Evolutionary conservation across 2,113 vertebrate species (phyloP).

Genomic region (Periophthalmodon schlosseri): DNA sequence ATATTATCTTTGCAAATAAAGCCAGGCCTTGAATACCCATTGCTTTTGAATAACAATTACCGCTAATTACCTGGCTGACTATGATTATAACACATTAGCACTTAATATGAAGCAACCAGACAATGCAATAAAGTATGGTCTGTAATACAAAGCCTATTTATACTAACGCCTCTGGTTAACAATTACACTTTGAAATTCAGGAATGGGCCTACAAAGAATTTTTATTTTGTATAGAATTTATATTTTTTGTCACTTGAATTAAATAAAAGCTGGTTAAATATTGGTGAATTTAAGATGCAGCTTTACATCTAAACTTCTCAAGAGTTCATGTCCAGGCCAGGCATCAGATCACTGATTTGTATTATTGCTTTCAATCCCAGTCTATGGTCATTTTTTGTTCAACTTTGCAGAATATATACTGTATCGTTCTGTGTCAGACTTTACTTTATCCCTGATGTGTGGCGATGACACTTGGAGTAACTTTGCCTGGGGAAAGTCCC

Average conservation of each 20-base stretch:
- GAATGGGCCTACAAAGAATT: too few relatives aligned
- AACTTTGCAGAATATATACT: neutral
- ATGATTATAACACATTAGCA: neutral
- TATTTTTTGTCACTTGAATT: neutral
- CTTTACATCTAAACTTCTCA: neutral
- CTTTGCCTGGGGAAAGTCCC: slow-evolving; percentile 33
- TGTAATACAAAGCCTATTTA: slow-evolving; percentile 13
- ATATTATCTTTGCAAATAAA: slow-evolving; percentile 21
- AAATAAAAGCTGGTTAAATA: neutral
- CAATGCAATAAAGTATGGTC: neutral
- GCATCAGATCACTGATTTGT: neutral
- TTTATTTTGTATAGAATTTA: too few relatives aligned
- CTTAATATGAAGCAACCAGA: neutral
- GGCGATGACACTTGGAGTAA: slow-evolving; percentile 18
- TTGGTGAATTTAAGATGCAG: neutral
- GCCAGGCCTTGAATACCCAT: neutral
- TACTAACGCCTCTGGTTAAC: neutral
- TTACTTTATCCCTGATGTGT: slow-evolving; percentile 15
- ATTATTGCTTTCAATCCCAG: neutral
- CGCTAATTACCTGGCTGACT: neutral
- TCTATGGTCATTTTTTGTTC: slow-evolving; percentile 23
- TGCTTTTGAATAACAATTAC: neutral
- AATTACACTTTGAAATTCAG: neutral
- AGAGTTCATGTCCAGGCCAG: neutral
- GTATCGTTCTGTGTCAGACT: neutral